Evolutionary conservation across 2,888 invertebrate genomes (phyloP), one percentile per base, ranked within the genome.

Genomic region (Ichneumon xanthorius): DNA sequence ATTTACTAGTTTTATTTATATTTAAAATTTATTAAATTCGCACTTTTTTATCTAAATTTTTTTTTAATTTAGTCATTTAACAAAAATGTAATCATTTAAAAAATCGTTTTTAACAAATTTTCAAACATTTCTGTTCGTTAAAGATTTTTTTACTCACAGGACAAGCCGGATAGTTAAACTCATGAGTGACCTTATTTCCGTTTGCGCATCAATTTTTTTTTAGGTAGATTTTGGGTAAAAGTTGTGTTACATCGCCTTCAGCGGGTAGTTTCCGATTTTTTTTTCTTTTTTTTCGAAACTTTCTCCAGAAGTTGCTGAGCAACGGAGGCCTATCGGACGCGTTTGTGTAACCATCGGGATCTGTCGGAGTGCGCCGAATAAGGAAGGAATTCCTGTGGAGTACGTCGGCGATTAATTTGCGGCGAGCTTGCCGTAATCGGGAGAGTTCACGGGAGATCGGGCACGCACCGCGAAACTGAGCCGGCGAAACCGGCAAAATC

Each of bases 311-410:
- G 48, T 61, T 61, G 61, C 30, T 5, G 26, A 30, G 61, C 61
- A 30, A 61, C 26, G 61, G 9, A 61, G 26, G 30, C 14, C 65
- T 6, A 16, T 65, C 37, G 48, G 11, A 19, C 68, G 70, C 75
- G 85, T 85, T 85, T 80, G 82, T 85, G 76, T 80, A 85, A 85
- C 76, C 80, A 76, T 26, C 79, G 50, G 76, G 65, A 63, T 67
- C 55, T 65, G 67, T 67, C 84, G 84, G 71, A 81, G 67, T 22
- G 53, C 87, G 45, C 89, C 61, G 82, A 88, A 85, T 90, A 88
- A 88, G 88, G 89, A 89, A 88, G 87, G 78, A 86, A 85, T 87
- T 87, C 89, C 88, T 88, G 87, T 80, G 78, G 58, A 71, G 86
- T 82, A 76, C 67, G 77, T 73, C 61, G 50, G 78, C 85, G 78